Evolutionary conservation across 2,113 vertebrate species (phyloP), one percentile per base, ranked within the genome.

Genomic region (Dasyornis broadbenti): DNA sequence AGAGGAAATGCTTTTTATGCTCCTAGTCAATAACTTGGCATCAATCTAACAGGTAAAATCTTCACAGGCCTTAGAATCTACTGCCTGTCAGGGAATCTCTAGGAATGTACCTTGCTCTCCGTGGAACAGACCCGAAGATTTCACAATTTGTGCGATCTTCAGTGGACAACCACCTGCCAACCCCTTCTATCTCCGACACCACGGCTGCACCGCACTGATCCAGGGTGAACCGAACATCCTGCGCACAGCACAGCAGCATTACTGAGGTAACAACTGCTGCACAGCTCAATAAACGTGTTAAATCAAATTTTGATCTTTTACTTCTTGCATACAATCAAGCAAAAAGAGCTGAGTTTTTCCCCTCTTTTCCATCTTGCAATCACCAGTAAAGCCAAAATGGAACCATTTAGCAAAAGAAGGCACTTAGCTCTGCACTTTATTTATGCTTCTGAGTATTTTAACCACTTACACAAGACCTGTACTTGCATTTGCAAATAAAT

Each of bases 71-170:
- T 71, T 24, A 44, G 22, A 82, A 54, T 7, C 30, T 57, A 16
- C 14, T n/a, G 65, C 2, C 39, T 85, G 39, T 23, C 50, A 64
- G 22, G 35, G 26, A 54, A 20, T 10, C 45, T 68, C 40, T 56
- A 75, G 61, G 59, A 77, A 44, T 0, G 10, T 76, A 99, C 98
- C 98, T 98, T 93, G 98, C 97, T 56, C 82, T 91, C 86, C 96
- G 98, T 66, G 98, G 98, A 28, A 98, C 97, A n/a, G 98, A 96
- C 2, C 97, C 98, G 2, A 63, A 77, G 54, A 98, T 97, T 80
- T 99, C 98, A 86, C 98, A 99, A 40, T 96, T 96, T 0, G 98
- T 97, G 86, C 98, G 98, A 45, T 99, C 98, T 56, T 98, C 98
- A 0, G 98, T 97, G 86, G 98, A 98, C 42, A 99, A 50, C 98